These are phyloP conservation scores for Sinotaia quadrata DNA, from an alignment of 2,888 invertebrate species.

Conservation along the genomic window DNA sequence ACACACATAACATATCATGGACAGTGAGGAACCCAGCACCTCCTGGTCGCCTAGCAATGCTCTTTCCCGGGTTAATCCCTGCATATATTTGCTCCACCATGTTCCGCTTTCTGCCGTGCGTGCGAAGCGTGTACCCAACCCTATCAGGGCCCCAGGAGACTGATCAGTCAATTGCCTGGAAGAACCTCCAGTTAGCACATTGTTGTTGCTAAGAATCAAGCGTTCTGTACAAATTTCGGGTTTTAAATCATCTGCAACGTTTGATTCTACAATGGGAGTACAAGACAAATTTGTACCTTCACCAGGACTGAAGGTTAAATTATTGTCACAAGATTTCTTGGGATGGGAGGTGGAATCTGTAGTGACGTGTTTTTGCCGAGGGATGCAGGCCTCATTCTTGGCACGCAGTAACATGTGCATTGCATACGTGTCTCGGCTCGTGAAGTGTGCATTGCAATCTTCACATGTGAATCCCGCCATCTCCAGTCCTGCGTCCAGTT, in stretches of 20 bases:
- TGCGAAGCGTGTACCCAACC: background rate
- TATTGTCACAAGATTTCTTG: constrained; percentile 6
- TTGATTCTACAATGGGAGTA: constrained; percentile 12
- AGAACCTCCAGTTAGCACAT: background rate
- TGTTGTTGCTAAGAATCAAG: background rate
- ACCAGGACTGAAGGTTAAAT: constrained; percentile 4
- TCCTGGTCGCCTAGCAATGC: background rate
- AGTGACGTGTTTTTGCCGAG: constrained; percentile 16
- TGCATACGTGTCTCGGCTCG: constrained; percentile 70
- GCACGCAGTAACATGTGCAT: constrained; percentile 72
- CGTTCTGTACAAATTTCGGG: background rate
- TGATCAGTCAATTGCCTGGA: background rate
- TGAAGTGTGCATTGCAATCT: constrained; percentile 67
- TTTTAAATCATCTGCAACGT: constrained; percentile 16
- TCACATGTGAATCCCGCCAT: constrained; percentile 63
- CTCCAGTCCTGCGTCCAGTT: constrained; percentile 27
- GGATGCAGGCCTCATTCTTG: constrained; percentile 64
- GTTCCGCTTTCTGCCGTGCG: background rate
- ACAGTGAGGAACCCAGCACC: constrained; percentile 10
- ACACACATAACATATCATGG: constrained; percentile 53
- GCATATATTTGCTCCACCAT: constrained; percentile 28
- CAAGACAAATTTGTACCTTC: constrained; percentile 3
- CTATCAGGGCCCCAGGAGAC: background rate
- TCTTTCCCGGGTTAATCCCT: background rate
- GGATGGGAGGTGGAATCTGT: constrained; percentile 14